phyloP scores from a whole-genome alignment of 2,113 vertebrate genomes.

The Oreochromis niloticus region DNA sequence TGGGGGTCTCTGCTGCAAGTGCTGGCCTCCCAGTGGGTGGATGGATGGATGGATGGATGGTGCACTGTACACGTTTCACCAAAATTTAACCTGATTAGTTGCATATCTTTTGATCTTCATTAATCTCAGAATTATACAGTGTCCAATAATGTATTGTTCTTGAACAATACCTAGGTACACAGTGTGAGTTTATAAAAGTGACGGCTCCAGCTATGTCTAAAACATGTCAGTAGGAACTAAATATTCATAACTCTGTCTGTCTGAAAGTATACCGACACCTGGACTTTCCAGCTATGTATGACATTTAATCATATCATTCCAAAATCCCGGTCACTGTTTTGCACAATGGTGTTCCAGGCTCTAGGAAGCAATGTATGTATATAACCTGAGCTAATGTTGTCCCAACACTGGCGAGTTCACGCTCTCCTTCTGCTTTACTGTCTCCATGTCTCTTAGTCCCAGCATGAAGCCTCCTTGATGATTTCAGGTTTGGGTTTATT shows the following conservation, averaged over 20 bases:
- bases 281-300: neutral
- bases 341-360: neutral
- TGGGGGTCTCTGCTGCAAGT: neutral
- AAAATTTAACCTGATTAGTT: neutral
- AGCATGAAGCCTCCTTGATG: slow-evolving; percentile 28
- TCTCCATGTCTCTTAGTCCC: slow-evolving; percentile 14
- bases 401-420: neutral
- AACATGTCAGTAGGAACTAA: neutral
- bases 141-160: neutral
- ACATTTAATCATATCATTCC: neutral
- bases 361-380: neutral
- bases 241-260: neutral
- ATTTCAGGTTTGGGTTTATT: slow-evolving; percentile 61
- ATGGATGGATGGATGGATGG: neutral
- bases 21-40: neutral
- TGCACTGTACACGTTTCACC: neutral
- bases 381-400: neutral
- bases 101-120: neutral
- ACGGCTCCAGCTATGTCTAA: neutral
- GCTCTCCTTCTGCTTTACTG: slow-evolving; percentile 16
- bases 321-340: neutral
- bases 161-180: neutral
- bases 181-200: neutral
- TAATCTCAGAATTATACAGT: neutral
- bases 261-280: neutral